Base-by-base conservation (phyloP, 1,140 invertebrate genomes). In the Littorina saxatilis region DNA sequence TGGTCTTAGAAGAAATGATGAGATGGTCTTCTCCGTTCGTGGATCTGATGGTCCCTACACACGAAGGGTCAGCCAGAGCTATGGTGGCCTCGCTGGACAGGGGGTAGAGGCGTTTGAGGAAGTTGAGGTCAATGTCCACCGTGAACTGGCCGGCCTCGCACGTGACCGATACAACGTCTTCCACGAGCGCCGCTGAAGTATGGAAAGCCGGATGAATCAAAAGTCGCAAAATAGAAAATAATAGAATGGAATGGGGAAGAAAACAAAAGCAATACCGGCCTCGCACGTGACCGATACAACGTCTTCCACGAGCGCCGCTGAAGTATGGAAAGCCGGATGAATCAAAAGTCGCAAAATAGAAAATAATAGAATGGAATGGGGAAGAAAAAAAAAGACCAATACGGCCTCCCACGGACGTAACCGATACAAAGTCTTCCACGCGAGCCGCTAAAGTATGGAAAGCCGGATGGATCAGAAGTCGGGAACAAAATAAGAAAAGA, bases 291-390 rank as follows among this genome's bases (percentile, higher is more conserved):
- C 47, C 23, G 58, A 63, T 29, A 63, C 39, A 17, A 70, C 78
- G 43, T 79, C 78, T 63, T 79, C 29, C 17, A 79, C 63, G 35
- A 35, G 17, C 2, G 78, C 63, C 58, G 78, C 78, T 79, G 78
- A n/a, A n/a, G 47, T 47, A 47, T 17, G n/a, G 40, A 32, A 55
- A 32, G 29, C 27, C 27, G 9, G 17, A 58, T 5, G 55, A 58
- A 23, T 27, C 17, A 58, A 20, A 58, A 27, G 55, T 13, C 17
- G 55, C 9, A 23, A 58, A 58, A 11, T 20, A 50, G 47, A 11
- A 20, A 50, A 11, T n/a, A n/a, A n/a, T n/a, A n/a, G n/a, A n/a
- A n/a, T n/a, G n/a, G n/a, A n/a, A n/a, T n/a, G n/a, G n/a, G n/a
- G n/a, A n/a, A n/a, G n/a, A n/a, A n/a, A n/a, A n/a, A n/a, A n/a